Evolutionary conservation across 1,140 invertebrate species (phyloP), one percentile per base, ranked within the genome.

Genomic region (Drosophila tani): DNA sequence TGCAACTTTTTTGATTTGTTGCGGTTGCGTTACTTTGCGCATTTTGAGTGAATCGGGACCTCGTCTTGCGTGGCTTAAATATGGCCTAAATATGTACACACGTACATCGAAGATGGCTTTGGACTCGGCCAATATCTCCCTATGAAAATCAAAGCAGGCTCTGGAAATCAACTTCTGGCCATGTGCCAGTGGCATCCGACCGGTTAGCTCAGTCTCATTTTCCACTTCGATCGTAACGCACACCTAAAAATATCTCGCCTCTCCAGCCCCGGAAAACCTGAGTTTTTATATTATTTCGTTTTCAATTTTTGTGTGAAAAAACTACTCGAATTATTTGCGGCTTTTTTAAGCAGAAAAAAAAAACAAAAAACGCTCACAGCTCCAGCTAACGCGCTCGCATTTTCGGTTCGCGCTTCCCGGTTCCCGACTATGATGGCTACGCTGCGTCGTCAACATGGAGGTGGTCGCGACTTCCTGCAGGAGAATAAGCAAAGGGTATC

Each of bases 381-480:
- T 32, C 7, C 8, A 9, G 9, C 8, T 11, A 11, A 32, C 32
- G 32, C 8, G 9, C 32, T 32, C 9, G 32, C 32, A 32, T 3
- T 32, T 32, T 32, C 50, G 9, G n/a, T 49, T 15, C 9, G 5
- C 14, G 7, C 0, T 43, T 1, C 11, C 7, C 8, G 7, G 3
- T 9, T 14, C 19, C 50, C 12, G 15, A 2, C 0, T 5, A 49
- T n/a, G 21, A 70, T 56, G 43, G 14, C 63, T 1, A 7, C 29
- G 0, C 27, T 70, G 5, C 63, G 64, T 1, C 67, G 67, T 0
- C 40, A 51, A 21, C 73, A 77, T 35, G 73, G 63, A 38, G 53
- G 24, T 3, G 75, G 73, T 40, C 75, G 75, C 5, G 75, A 78
- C 46, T 78, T 78, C 35, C 53, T 78, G 12, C 51, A 43, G 27